These are phyloP conservation scores for Athetis lepigone DNA, from an alignment of 2,888 invertebrate genomes.

Conservation along the genomic window DNA sequence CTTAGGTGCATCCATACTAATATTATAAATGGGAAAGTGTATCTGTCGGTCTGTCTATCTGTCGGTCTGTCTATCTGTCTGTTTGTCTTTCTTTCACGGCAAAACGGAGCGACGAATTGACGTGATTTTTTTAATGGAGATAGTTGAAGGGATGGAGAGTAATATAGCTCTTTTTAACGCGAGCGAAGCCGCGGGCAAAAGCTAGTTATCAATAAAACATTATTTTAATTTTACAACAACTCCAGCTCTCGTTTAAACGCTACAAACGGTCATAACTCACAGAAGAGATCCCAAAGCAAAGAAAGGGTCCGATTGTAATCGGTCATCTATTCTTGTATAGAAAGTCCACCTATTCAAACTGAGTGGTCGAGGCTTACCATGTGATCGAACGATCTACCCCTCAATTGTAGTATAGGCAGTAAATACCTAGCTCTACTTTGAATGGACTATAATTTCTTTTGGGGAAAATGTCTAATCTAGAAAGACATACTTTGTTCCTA, in stretches of 20 bases:
- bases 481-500: not conserved
- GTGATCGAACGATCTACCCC: slow-evolving; percentile 59
- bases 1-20: too few species aligned
- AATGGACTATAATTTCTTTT: slow-evolving; percentile 24
- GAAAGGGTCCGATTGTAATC: slow-evolving; percentile 60
- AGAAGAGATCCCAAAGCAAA: slow-evolving; percentile 50
- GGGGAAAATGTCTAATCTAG: not conserved
- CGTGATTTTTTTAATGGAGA: too few species aligned
- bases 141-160: too few species aligned
- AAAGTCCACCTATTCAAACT: slow-evolving; percentile 60
- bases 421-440: slow-evolving; percentile 44
- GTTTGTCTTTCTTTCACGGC: too few species aligned
- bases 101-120: too few species aligned
- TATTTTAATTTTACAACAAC: slow-evolving; percentile 18
- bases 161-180: too few species aligned
- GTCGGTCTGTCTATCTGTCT: too few species aligned
- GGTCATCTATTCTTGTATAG: slow-evolving; percentile 61
- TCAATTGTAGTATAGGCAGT: slow-evolving; percentile 35
- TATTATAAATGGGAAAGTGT: too few species aligned
- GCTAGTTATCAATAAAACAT: slow-evolving; percentile 8
- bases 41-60: too few species aligned
- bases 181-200: too few species aligned
- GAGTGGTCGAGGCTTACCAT: slow-evolving; percentile 55
- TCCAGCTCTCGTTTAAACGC: slow-evolving; percentile 9
- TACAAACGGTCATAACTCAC: slow-evolving; percentile 47